Conservation (phyloP, 1,140 invertebrate genomes). For the Leptopilina boulardi region DNA sequence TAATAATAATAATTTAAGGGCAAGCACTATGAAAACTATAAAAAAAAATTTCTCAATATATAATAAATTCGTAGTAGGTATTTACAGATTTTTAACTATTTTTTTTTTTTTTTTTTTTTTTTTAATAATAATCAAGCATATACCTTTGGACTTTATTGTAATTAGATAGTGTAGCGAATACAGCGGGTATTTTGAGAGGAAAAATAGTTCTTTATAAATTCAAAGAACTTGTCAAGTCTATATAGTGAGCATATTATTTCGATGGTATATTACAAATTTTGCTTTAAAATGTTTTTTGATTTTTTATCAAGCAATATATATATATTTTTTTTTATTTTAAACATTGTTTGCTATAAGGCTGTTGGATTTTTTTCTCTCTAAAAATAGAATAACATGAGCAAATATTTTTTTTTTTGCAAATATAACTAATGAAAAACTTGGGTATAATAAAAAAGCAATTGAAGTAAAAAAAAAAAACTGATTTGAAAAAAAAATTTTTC, state of each 20-base stretch:
- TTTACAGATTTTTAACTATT: neutral
- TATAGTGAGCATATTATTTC: conserved; percentile 6
- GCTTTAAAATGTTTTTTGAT: neutral
- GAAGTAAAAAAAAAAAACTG: too few species aligned
- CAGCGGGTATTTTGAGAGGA: neutral
- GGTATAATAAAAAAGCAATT: too few species aligned
- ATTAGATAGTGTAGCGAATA: neutral
- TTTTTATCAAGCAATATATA: neutral
- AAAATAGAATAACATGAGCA: too few species aligned
- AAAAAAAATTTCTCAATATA: neutral
- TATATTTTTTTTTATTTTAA: too few species aligned
- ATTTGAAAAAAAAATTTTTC: too few species aligned
- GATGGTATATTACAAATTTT: neutral
- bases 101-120: neutral
- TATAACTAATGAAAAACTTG: too few species aligned
- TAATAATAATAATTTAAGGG: neutral
- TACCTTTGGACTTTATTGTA: neutral
- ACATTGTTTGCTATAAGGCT: too few species aligned
- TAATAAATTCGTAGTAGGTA: neutral
- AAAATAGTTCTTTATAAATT: conserved; percentile 11
- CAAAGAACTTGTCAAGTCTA: conserved; percentile 3
- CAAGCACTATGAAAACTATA: neutral
- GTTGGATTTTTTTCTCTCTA: too few species aligned
- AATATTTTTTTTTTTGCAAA: too few species aligned
- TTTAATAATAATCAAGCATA: conserved; percentile 6